Evolutionary conservation across 53 echinoderm and acorn worm species (phyloP).

Genomic region (Hippasteria phrygiana): DNA sequence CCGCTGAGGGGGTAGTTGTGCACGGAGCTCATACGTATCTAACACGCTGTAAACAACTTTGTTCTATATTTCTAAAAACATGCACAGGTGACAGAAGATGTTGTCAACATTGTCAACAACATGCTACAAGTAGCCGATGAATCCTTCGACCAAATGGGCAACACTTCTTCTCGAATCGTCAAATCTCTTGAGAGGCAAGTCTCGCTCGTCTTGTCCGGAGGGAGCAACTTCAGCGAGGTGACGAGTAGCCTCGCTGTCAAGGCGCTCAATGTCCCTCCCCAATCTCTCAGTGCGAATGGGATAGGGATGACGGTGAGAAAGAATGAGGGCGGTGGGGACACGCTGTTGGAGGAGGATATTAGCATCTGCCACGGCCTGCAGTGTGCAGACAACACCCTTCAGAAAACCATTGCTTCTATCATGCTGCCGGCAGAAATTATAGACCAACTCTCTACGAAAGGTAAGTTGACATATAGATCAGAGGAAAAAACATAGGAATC

Average conservation of each 20-base stretch:
- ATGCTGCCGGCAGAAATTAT: background rate
- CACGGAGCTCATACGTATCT: no score
- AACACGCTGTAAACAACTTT: no score
- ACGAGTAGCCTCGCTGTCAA: constrained; percentile 36
- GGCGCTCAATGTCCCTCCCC: constrained; percentile 12
- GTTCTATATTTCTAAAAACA: no score
- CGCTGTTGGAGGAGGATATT: background rate
- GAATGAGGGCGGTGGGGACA: background rate
- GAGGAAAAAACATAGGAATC: no score
- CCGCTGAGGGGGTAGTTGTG: no score
- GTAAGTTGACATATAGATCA: background rate
- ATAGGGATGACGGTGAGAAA: background rate
- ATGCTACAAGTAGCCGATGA: constrained; percentile 31
- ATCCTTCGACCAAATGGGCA: background rate
- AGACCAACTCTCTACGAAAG: background rate
- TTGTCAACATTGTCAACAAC: constrained; percentile 32
- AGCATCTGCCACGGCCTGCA: background rate
- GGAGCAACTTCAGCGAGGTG: constrained; percentile 48
- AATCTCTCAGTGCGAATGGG: background rate
- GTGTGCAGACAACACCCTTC: background rate
- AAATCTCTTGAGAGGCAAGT: constrained; percentile 39
- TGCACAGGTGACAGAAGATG: constrained; percentile 34
- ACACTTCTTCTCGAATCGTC: constrained; percentile 44
- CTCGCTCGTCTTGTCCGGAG: background rate
- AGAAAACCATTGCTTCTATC: background rate